Conservation (phyloP, 2,888 invertebrate species). For the Chaetogeoica ovagalla region DNA sequence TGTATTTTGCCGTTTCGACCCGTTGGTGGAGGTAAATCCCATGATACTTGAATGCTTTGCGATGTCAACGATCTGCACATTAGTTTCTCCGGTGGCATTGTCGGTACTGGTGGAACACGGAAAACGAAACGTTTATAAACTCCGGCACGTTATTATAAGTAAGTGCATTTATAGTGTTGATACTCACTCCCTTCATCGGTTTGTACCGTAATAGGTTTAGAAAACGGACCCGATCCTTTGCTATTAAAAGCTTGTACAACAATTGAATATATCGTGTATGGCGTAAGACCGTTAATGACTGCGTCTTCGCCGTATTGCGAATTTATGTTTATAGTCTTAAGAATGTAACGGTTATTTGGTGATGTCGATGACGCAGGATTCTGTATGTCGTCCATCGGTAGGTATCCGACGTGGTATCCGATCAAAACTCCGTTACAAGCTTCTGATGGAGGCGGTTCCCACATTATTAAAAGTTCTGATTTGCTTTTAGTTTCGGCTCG, state of each 20-base stretch:
- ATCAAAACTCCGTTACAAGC: slow-evolving; percentile 85
- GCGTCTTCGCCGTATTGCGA: slow-evolving; percentile 73
- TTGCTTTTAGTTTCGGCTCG: slow-evolving; percentile 83
- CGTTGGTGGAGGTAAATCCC: slow-evolving; percentile 79
- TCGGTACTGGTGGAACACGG: slow-evolving; percentile 69
- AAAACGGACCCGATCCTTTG: slow-evolving; percentile 82
- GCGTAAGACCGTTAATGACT: slow-evolving; percentile 71
- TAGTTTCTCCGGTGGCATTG: slow-evolving; percentile 79
- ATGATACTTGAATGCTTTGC: slow-evolving; percentile 81
- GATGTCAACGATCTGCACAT: slow-evolving; percentile 81
- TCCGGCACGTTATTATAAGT: not conserved
- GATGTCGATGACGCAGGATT: slow-evolving; percentile 57
- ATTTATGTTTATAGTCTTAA: slow-evolving; percentile 75
- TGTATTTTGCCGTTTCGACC: slow-evolving; percentile 84
- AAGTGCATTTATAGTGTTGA: too few species aligned
- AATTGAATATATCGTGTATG: slow-evolving; percentile 79
- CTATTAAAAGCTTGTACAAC: slow-evolving; percentile 87
- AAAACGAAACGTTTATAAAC: not conserved
- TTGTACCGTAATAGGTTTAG: slow-evolving; percentile 75
- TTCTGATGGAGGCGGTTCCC: slow-evolving; percentile 85
- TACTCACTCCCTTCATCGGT: slow-evolving; percentile 80
- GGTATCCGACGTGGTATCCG: slow-evolving; percentile 85
- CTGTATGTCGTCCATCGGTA: slow-evolving; percentile 63
- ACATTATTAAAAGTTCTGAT: slow-evolving; percentile 79
- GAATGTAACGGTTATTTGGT: slow-evolving; percentile 67